Percentiles rank a stretch among this genome's conserved stretches.
Conservation (phyloP, 2,888 invertebrate genomes). For the Cremastinae sp. region DNA sequence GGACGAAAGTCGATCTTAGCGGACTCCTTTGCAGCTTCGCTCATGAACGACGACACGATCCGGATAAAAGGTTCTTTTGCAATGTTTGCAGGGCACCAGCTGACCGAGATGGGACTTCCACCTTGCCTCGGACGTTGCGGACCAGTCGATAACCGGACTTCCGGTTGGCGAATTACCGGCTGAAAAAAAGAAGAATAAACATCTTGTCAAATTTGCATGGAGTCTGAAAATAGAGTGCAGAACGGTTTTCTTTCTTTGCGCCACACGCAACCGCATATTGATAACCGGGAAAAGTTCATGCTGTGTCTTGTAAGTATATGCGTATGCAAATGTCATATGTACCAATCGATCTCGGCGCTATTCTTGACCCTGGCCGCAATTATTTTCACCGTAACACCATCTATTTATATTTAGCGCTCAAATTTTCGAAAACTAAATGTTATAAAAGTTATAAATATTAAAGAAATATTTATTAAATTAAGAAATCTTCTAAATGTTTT, state of each 20-base stretch:
- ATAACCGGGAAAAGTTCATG: conserved; percentile 29
- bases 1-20: conserved; percentile 33
- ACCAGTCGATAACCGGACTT: conserved; percentile 68
- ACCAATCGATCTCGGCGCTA: conserved; percentile 51
- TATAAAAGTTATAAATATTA: no score
- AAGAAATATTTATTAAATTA: no score
- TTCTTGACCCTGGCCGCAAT: conserved; percentile 61
- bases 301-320: conserved; percentile 30
- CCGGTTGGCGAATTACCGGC: conserved; percentile 66
- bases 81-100: conserved; percentile 82
- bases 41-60: conserved; percentile 84
- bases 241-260: conserved; percentile 17
- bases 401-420: conserved; percentile 18
- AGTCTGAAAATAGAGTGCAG: conserved; percentile 28
- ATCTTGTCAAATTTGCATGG: not conserved
- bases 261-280: conserved; percentile 13
- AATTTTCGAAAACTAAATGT: no score
- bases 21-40: conserved; percentile 81
- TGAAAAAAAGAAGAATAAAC: conserved; percentile 44
- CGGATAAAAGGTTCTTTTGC: conserved; percentile 84
- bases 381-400: conserved; percentile 22
- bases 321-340: conserved; percentile 54
- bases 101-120: conserved; percentile 82
- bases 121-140: conserved; percentile 79
- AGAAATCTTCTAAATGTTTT: no score